These are phyloP conservation scores for Athripsodes cinereus DNA, from an alignment of 2,888 invertebrate genomes.

Conservation along the genomic window DNA sequence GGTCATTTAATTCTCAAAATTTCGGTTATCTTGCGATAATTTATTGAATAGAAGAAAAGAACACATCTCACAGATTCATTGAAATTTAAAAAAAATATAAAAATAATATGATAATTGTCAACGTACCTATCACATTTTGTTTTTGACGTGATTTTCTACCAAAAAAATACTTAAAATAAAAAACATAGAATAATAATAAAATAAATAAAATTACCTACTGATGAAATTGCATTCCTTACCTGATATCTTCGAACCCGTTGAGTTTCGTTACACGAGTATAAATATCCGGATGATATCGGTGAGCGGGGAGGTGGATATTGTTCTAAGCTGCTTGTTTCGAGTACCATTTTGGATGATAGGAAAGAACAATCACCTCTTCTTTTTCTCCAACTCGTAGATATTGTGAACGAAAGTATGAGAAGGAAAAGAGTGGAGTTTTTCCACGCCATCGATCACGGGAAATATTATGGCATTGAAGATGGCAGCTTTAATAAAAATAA, in stretches of 20 bases:
- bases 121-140: too few relatives aligned
- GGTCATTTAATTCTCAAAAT: too few relatives aligned
- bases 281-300: slow-evolving; percentile 24
- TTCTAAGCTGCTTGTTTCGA: slow-evolving; percentile 26
- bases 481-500: slow-evolving; percentile 11
- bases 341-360: slow-evolving; percentile 27
- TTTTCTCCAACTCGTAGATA: background rate
- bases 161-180: too few relatives aligned
- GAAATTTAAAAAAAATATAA: too few relatives aligned
- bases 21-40: too few relatives aligned
- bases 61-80: too few relatives aligned
- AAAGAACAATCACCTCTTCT: slow-evolving; percentile 6
- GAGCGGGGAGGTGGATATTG: slow-evolving; percentile 20
- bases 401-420: slow-evolving; percentile 7
- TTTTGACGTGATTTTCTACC: too few relatives aligned
- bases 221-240: too few relatives aligned
- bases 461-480: slow-evolving; percentile 20
- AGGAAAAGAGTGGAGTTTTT: slow-evolving; percentile 18
- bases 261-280: background rate
- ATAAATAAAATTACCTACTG: too few relatives aligned
- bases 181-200: too few relatives aligned
- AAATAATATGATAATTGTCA: too few relatives aligned
- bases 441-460: slow-evolving; percentile 20
- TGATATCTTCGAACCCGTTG: background rate
- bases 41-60: too few relatives aligned